Evolutionary conservation across 1,140 invertebrate genomes (phyloP).

Genomic region (Ooceraea biroi): DNA sequence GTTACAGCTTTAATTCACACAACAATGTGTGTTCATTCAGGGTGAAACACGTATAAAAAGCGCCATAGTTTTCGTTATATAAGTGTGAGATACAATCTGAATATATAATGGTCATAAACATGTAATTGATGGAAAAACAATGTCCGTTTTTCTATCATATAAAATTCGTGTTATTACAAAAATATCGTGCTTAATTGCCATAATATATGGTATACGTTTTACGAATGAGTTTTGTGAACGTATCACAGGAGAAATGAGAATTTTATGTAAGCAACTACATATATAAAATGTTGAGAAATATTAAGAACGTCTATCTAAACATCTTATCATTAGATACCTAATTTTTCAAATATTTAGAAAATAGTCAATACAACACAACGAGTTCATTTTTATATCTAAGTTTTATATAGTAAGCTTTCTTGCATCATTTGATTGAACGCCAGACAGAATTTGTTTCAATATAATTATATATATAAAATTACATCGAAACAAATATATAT

Average conservation of each 20-base stretch:
- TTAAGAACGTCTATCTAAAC: no score
- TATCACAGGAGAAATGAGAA: conserved; percentile 31
- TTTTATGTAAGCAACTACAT: background rate
- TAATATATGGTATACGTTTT: background rate
- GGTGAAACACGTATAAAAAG: conserved; percentile 47
- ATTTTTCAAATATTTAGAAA: no score
- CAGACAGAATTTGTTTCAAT: background rate
- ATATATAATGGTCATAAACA: conserved; percentile 14
- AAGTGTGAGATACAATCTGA: conserved; percentile 16
- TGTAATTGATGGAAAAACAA: conserved; percentile 3
- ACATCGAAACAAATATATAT: no score
- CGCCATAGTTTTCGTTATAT: conserved; percentile 20
- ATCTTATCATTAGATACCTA: no score
- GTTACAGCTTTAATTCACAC: conserved; percentile 6
- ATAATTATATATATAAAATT: no score
- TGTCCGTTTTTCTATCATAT: conserved; percentile 27
- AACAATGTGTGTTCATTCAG: conserved; percentile 23
- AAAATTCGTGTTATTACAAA: conserved; percentile 15
- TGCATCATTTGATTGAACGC: background rate
- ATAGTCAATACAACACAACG: background rate
- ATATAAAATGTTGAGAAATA: no score
- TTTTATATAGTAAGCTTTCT: background rate
- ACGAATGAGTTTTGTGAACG: no score
- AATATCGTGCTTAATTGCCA: background rate
- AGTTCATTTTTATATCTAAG: background rate